These are phyloP conservation scores for Heliconius ethilla DNA, from an alignment of 2,888 invertebrate species.

Conservation along the genomic window DNA sequence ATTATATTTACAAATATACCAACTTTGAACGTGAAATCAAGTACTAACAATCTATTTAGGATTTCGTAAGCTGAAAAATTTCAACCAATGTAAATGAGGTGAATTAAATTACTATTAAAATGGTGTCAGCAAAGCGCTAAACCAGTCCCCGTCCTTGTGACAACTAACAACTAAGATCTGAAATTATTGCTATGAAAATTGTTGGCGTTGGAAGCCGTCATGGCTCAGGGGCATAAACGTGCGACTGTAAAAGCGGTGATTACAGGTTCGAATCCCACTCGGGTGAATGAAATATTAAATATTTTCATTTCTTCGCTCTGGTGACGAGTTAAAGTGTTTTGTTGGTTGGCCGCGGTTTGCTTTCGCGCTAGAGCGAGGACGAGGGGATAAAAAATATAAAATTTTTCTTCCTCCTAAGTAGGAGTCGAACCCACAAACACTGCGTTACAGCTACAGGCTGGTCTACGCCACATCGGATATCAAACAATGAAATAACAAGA, in stretches of 20 bases:
- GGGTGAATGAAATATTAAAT: too few species aligned
- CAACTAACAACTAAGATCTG: neutral
- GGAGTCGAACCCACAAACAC: too few species aligned
- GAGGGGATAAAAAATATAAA: neutral
- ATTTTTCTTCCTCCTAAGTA: neutral
- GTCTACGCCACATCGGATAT: too few species aligned
- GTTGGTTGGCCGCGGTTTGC: neutral
- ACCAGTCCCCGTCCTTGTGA: conserved; percentile 22
- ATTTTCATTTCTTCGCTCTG: too few species aligned
- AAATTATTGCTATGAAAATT: conserved; percentile 4
- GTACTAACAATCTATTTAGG: neutral
- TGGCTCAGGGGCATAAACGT: too few species aligned
- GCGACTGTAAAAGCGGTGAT: too few species aligned
- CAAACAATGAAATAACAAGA: neutral
- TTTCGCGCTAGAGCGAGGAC: neutral
- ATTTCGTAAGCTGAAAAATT: conserved; percentile 26
- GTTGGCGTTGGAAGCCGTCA: neutral
- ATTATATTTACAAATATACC: neutral
- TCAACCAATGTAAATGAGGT: conserved; percentile 27
- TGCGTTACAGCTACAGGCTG: too few species aligned
- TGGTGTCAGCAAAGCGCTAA: conserved; percentile 14
- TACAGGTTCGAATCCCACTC: too few species aligned
- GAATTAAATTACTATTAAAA: conserved; percentile 29
- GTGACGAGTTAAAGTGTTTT: too few species aligned
- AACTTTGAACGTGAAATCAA: neutral